A percentile compares a stretch with the other conserved stretches of the same genome.
These are phyloP conservation scores for Anarrhichthys ocellatus DNA, from an alignment of 2,113 vertebrate genomes.

Conservation along the genomic window DNA sequence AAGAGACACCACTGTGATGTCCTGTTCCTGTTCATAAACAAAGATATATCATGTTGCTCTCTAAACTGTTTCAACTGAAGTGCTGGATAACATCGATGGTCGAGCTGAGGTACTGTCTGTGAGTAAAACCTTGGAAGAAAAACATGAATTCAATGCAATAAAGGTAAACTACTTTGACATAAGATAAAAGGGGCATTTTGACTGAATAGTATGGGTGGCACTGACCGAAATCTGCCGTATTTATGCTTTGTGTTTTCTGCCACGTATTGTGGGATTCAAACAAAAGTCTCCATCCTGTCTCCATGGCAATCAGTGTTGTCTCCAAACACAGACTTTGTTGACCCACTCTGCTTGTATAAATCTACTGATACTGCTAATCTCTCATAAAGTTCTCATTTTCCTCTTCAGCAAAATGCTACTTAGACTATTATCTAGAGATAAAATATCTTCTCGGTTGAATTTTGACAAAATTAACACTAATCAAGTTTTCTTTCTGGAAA, in stretches of 20 bases:
- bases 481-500: background rate
- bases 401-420: slow-evolving; percentile 3
- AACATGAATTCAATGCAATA: background rate
- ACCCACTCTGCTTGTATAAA: slow-evolving; percentile 38
- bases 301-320: slow-evolving; percentile 62
- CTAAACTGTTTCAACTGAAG: background rate
- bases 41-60: background rate
- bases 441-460: background rate
- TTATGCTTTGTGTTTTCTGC: slow-evolving; percentile 40
- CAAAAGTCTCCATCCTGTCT: slow-evolving; percentile 55
- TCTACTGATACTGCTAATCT: background rate
- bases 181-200: background rate
- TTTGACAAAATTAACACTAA: slow-evolving; percentile 7
- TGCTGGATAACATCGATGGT: background rate
- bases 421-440: background rate
- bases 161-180: background rate
- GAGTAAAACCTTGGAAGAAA: slow-evolving; percentile 6
- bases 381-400: slow-evolving; percentile 16
- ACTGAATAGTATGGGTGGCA: background rate
- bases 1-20: background rate
- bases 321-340: slow-evolving; percentile 49
- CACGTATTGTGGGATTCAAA: slow-evolving; percentile 32
- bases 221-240: slow-evolving; percentile 10
- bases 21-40: background rate
- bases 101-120: background rate